Evolutionary conservation across 2,797 vertebrate species (phyloP), one percentile per base, ranked within the genome.

Genomic region (Oreochromis grahami): DNA sequence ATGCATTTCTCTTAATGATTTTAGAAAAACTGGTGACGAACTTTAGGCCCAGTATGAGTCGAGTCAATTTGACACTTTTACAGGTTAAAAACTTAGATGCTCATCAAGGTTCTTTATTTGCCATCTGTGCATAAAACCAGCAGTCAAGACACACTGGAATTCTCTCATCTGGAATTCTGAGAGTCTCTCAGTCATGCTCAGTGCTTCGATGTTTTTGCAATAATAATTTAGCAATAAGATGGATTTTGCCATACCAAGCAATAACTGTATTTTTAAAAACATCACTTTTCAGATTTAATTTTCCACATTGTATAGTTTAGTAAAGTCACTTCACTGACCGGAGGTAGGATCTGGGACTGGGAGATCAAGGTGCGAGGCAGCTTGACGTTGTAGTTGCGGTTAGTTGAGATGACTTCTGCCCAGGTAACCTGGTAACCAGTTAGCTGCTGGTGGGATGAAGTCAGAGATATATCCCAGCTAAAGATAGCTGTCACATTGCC

Each of bases 351-450:
- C 70, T 91, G 89, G 8, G 90, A 89, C 84, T 91, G 93, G 1
- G 90, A 89, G 76, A 91, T 86, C 50, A 92, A 65, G 58, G 81
- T 87, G 82, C 84, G 90, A 76, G 97, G 97, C 45, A 97, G 85
- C 83, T 98, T 97, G 94, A 96, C 97, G 91, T 95, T 96, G 60
- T 96, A 96, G 90, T 96, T 97, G 45, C 94, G 94, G 87, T 94
- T 97, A 70, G 97, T 96, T 1, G 96, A 95, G 43, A 97, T 95
- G 80, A 98, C 96, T 94, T 98, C 98, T 0, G 96, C 95, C 98
- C 98, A 98, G 11, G 98, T 98, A 84, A 98, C 98, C 76, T 98
- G 98, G 84, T 97, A 97, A 2, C 98, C 98, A 1, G 96, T 98
- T 92, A 97, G 89, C 77, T 96, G 96, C 90, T 92, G 95, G 12